Conservation (phyloP, 2,888 invertebrate genomes). For the Antheraea assamensis region DNA sequence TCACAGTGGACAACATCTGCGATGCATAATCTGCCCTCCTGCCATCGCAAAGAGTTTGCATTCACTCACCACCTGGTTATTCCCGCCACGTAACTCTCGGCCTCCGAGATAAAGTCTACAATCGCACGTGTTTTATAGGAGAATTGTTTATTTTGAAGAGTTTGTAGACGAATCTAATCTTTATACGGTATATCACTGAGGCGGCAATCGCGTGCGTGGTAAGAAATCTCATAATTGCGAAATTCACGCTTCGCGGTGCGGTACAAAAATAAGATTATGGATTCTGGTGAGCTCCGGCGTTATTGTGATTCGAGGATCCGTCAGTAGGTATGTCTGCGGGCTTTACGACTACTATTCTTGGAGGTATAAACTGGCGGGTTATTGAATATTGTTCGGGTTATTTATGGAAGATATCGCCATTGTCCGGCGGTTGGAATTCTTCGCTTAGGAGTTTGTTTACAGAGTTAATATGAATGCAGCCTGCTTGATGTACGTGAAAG, state of each 20-base stretch:
- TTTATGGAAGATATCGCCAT: slow-evolving; percentile 77
- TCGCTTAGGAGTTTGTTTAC: slow-evolving; percentile 55
- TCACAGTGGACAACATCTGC: slow-evolving; percentile 66
- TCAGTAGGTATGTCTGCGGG: slow-evolving; percentile 79
- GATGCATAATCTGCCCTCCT: slow-evolving; percentile 68
- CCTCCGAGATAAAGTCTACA: slow-evolving; percentile 78
- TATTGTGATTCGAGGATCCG: slow-evolving; percentile 83
- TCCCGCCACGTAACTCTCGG: slow-evolving; percentile 62
- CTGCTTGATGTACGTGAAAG: slow-evolving; percentile 18
- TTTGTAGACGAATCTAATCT: slow-evolving; percentile 54
- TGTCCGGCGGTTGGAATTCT: slow-evolving; percentile 59
- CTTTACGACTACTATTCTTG: slow-evolving; percentile 80
- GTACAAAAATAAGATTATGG: slow-evolving; percentile 83
- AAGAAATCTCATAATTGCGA: slow-evolving; percentile 74
- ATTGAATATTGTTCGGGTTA: slow-evolving; percentile 79
- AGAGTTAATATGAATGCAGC: slow-evolving; percentile 29
- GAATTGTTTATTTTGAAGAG: slow-evolving; percentile 77
- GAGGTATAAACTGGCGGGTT: slow-evolving; percentile 77
- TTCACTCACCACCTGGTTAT: slow-evolving; percentile 64
- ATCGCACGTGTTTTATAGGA: slow-evolving; percentile 77
- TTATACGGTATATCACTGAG: slow-evolving; percentile 50
- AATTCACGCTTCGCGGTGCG: slow-evolving; percentile 81
- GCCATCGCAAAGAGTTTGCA: slow-evolving; percentile 69
- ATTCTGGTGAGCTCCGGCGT: slow-evolving; percentile 80
- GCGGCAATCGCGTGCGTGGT: slow-evolving; percentile 52